Evolutionary conservation across 2,113 vertebrate genomes (phyloP).

Genomic region (Crocuta crocuta): DNA sequence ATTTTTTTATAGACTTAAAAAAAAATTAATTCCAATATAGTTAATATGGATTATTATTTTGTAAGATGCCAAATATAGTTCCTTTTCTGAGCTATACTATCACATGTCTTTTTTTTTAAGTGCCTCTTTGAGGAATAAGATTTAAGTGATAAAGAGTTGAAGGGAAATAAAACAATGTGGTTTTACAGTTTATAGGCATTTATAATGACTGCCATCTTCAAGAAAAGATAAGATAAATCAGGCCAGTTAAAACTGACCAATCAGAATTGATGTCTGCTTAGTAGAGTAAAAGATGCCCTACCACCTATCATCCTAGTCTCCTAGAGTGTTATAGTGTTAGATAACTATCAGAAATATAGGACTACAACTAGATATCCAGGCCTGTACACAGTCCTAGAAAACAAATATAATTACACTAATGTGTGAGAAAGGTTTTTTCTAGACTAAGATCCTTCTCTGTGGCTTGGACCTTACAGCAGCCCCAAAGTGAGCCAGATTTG

Average conservation of each 20-base stretch:
- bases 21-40: neutral
- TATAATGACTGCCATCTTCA: slow-evolving; percentile 9
- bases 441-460: slow-evolving; percentile 28
- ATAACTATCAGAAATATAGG: neutral
- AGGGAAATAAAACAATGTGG: neutral
- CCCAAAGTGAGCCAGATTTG: neutral
- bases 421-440: slow-evolving; percentile 45
- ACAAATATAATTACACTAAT: neutral
- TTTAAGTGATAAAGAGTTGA: slow-evolving; percentile 49
- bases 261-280: neutral
- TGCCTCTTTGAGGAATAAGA: neutral
- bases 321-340: neutral
- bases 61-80: neutral
- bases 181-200: slow-evolving; percentile 18
- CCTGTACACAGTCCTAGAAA: neutral
- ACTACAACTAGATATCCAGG: neutral
- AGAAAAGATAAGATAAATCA: slow-evolving; percentile 25
- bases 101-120: neutral
- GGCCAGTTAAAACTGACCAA: neutral
- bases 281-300: neutral
- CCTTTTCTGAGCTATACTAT: neutral
- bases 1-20: neutral
- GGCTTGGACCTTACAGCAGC: slow-evolving; percentile 11
- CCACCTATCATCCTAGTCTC: neutral
- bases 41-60: neutral